Evolutionary conservation across 1,140 invertebrate genomes (phyloP), one percentile per base, ranked within the genome.

Genomic region (Phymorhynchus buccinoides): DNA sequence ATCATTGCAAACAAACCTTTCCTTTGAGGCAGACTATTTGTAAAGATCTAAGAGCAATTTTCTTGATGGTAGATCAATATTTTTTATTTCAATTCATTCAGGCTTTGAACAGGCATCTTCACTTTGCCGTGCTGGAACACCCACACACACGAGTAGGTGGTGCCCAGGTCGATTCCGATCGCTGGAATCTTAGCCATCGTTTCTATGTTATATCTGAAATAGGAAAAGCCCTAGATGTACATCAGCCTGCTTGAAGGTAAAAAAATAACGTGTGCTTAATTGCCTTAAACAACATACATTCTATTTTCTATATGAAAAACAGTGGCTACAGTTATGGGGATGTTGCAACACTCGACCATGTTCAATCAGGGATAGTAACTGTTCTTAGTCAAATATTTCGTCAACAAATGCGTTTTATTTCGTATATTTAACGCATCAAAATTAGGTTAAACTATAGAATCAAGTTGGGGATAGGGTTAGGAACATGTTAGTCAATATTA

Each of bases 101-200:
- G 9, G 9, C 27, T 27, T 32, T 14, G 9, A 32, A 73, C 16
- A 66, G 16, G n/a, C 12, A 27, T 73, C 14, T 27, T 14, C 12
- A 16, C 71, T 0, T 14, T 16, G 71, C 30, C 30, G n/a, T 16
- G 14, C 37, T 39, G 27, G n/a, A 32, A 32, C 30, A 73, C 12
- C 9, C 71, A 14, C 71, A 73, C 1, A 1, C 12, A 73, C 37
- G 14, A 14, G 14, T 73, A 14, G 12, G 12, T 1, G n/a, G 27
- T 73, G 12, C 37, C 30, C 12, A 1, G 30, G 12, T 30, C 12
- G 14, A 32, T 14, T 16, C 3, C 14, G 71, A 12, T 73, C 71
- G 14, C 14, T 3, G 30, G 12, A 52, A 18, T 88, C 84, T 88
- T 89, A 16, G 88, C 85, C 89, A 90, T 89, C 42, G 83, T 56